These are phyloP conservation scores for Aphis craccivora DNA, from an alignment of 1,140 invertebrate species.

Conservation along the genomic window DNA sequence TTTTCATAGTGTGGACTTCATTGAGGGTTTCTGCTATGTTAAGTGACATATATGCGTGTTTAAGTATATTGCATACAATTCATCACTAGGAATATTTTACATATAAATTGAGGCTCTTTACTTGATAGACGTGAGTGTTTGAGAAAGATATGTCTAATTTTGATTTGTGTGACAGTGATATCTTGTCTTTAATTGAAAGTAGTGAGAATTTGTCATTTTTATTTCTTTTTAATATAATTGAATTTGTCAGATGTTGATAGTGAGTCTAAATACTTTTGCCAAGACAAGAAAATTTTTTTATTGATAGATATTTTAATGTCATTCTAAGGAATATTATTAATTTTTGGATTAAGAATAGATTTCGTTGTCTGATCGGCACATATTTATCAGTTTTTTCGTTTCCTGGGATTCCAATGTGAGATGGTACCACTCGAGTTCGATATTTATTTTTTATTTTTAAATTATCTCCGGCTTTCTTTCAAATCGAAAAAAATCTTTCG, in stretches of 20 bases:
- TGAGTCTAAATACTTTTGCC: background rate
- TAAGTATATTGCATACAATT: no score
- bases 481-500: no score
- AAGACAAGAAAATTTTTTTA: background rate
- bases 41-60: no score
- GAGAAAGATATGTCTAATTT: background rate
- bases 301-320: background rate
- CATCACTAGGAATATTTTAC: no score
- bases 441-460: no score
- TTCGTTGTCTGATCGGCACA: background rate
- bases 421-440: no score
- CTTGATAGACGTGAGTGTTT: no score
- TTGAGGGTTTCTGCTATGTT: no score
- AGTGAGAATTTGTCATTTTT: background rate
- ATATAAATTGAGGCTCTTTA: no score
- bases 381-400: background rate
- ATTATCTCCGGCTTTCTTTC: no score
- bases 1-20: no score
- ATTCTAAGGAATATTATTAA: background rate
- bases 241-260: background rate
- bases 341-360: background rate
- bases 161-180: background rate
- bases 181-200: background rate
- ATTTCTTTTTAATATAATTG: background rate
- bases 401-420: background rate